A percentile compares a stretch with the other conserved stretches of the same genome.
Evolutionary conservation across 2,888 invertebrate species (phyloP).

Genomic region (Oscheius myriophilus): DNA sequence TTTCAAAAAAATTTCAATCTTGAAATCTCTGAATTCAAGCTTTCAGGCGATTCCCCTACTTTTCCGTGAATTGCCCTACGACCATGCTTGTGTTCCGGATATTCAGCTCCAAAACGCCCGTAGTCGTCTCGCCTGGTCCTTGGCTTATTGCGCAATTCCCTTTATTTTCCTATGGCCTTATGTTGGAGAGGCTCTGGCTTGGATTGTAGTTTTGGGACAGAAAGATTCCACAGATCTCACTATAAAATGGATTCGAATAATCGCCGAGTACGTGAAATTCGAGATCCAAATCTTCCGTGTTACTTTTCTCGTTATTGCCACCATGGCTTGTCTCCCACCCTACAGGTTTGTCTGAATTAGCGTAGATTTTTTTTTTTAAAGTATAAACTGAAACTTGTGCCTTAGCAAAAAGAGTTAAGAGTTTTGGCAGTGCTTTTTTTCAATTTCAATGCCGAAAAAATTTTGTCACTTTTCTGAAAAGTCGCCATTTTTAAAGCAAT

Average conservation of each 20-base stretch:
- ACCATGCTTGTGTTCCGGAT: conserved; percentile 45
- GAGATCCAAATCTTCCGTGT: conserved; percentile 48
- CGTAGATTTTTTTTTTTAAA: too few relatives aligned
- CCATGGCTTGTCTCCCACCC: conserved; percentile 48
- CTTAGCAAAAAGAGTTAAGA: too few relatives aligned
- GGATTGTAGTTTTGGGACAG: too few relatives aligned
- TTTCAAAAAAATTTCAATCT: neutral
- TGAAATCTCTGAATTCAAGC: neutral
- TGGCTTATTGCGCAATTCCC: conserved; percentile 43
- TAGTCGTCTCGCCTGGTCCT: conserved; percentile 46
- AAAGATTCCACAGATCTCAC: too few relatives aligned
- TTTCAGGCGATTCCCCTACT: conserved; percentile 42
- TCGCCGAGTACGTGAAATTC: conserved; percentile 32
- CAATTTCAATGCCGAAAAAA: too few relatives aligned
- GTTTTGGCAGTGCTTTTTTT: too few relatives aligned
- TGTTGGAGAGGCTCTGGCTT: conserved; percentile 21
- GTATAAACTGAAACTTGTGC: too few relatives aligned
- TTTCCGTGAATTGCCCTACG: conserved; percentile 41
- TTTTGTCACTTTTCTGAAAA: too few relatives aligned
- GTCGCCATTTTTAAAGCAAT: too few relatives aligned
- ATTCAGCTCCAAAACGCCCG: conserved; percentile 52
- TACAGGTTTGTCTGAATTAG: conserved; percentile 32
- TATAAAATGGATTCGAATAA: conserved; percentile 23
- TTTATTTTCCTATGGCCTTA: conserved; percentile 40
- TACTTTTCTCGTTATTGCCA: conserved; percentile 44